Percentiles rank a stretch among this genome's conserved stretches.
Evolutionary conservation across 2,113 vertebrate genomes (phyloP).

Genomic region (Chrysochloris asiatica): DNA sequence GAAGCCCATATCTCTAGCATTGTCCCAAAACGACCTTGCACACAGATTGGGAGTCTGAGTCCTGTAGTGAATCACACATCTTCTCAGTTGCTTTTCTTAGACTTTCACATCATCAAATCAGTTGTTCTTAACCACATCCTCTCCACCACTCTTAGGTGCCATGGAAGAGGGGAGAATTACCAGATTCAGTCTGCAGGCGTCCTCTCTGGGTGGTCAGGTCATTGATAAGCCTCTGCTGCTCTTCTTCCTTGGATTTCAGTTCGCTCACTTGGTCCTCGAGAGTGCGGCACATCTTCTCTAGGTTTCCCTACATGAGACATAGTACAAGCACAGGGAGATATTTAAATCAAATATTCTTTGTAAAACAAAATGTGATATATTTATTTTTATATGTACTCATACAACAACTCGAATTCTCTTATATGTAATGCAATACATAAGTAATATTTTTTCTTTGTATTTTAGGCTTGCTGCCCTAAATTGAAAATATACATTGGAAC

Average conservation of each 20-base stretch:
- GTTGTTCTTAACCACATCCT: background rate
- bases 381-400: background rate
- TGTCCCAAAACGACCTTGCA: conserved; percentile 21
- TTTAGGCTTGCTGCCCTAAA: background rate
- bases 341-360: background rate
- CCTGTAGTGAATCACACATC: background rate
- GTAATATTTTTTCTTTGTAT: background rate
- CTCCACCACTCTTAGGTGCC: background rate
- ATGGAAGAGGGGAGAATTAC: conserved; percentile 51
- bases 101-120: conserved; percentile 1
- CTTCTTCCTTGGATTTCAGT: conserved; percentile 86
- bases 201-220: conserved; percentile 82
- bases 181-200: conserved; percentile 79
- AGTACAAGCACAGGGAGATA: background rate
- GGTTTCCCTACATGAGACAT: conserved; percentile 78
- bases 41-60: background rate
- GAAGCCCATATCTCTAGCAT: background rate
- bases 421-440: background rate
- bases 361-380: background rate
- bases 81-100: conserved; percentile 57
- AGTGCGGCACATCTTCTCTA: conserved; percentile 86
- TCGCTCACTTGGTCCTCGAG: conserved; percentile 89
- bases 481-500: background rate
- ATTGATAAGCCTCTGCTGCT: conserved; percentile 85
- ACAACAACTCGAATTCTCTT: conserved; percentile 6